Evolutionary conservation across 2,113 vertebrate species (phyloP), one percentile per base, ranked within the genome.

Genomic region (Phoxinus phoxinus): DNA sequence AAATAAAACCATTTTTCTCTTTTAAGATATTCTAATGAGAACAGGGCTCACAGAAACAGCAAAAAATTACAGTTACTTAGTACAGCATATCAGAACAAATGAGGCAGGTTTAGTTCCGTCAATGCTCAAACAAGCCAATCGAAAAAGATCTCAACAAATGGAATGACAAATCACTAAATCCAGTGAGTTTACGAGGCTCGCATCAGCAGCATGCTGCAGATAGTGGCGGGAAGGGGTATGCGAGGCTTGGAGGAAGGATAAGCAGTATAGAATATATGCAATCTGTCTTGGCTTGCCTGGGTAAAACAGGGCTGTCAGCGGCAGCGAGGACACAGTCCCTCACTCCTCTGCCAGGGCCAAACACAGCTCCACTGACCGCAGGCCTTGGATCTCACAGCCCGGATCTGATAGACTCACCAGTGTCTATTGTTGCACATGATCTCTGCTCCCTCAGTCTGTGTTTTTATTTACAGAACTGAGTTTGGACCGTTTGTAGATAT

Each of bases 241-340:
- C 56, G 73, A 74, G 32, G 23, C 71, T 65, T 65, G 87, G 56
- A 76, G 87, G 65, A 61, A 75, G 65, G 75, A 84, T 78, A 48
- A 58, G 73, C 89, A 84, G 89, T 89, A 88, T 87, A 91, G 91
- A 91, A 91, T 90, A 81, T 86, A 91, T 90, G 92, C 92, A 93
- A 92, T 89, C 91, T 90, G 92, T 89, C 91, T 92, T 90, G 89
- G 90, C 91, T 92, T 90, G 92, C 90, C 90, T 91, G 93, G 92
- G 91, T 94, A 92, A 92, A 91, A 91, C 90, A 90, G 91, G 88
- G 89, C 89, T 89, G 93, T 92, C 93, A 91, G 92, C 88, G 92
- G 93, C 93, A 90, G 85, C 83, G 76, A 84, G 84, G 89, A 89
- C 90, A 85, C 92, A 94, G 80, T 73, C 87, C 87, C 78, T 75